These are phyloP conservation scores for Pseudomyrmex concolor DNA, from an alignment of 1,140 invertebrate genomes.

Conservation along the genomic window DNA sequence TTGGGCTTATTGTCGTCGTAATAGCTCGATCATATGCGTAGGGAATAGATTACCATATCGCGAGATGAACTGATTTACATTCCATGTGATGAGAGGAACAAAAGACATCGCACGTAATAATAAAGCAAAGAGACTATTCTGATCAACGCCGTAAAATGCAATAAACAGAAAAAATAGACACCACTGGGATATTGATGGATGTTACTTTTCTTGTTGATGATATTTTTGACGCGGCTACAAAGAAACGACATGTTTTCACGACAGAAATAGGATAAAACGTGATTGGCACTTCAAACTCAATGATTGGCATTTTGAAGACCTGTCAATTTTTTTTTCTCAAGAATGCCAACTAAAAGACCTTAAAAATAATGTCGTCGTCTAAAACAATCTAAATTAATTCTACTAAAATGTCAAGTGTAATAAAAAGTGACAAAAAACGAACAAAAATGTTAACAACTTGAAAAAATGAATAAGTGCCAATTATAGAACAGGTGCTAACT, in stretches of 20 bases:
- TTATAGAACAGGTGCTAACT: no score
- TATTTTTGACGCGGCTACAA: not conserved
- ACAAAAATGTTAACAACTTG: no score
- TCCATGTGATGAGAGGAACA: not conserved
- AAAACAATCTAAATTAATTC: no score
- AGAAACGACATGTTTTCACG: not conserved
- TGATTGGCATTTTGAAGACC: no score
- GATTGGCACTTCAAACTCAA: no score
- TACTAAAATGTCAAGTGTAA: no score
- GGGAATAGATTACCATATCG: slow-evolving; percentile 4
- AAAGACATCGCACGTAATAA: not conserved
- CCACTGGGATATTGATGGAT: not conserved
- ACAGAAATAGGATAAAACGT: not conserved
- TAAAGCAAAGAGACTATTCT: not conserved
- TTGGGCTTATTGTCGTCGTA: slow-evolving; percentile 8
- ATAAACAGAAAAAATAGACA: not conserved
- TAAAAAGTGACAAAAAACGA: no score
- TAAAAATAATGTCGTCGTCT: no score
- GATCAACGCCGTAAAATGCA: not conserved
- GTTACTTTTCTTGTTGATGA: not conserved
- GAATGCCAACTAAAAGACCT: no score
- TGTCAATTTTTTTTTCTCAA: no score
- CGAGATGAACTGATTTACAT: not conserved
- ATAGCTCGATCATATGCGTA: slow-evolving; percentile 5
- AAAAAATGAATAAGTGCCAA: no score